phyloP scores from a whole-genome alignment of 2,797 vertebrate species.

The Sitta carolinensis region DNA sequence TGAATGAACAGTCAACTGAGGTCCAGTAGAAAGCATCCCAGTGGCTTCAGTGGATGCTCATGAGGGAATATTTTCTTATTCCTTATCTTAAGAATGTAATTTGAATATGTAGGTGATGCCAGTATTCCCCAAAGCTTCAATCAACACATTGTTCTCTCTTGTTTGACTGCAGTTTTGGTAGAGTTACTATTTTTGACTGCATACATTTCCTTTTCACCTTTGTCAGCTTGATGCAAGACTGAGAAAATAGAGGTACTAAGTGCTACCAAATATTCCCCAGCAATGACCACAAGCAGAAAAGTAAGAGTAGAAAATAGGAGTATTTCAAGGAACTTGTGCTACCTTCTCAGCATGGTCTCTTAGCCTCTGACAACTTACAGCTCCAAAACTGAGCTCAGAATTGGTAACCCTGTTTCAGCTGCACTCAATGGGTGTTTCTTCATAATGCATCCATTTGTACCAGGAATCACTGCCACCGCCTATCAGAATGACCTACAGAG shows the following conservation, averaged over 20 bases:
- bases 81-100: background rate
- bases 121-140: background rate
- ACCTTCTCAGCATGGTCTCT: background rate
- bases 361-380: background rate
- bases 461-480: background rate
- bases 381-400: background rate
- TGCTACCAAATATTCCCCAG: background rate
- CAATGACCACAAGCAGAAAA: background rate
- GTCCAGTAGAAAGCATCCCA: background rate
- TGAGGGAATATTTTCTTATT: background rate
- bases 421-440: background rate
- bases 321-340: background rate
- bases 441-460: background rate
- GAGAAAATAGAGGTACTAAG: background rate
- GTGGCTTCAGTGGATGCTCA: background rate
- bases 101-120: background rate
- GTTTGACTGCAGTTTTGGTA: background rate
- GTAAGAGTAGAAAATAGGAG: background rate
- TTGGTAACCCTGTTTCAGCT: background rate
- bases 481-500: background rate
- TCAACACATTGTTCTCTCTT: background rate
- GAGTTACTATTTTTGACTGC: background rate
- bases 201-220: background rate
- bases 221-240: background rate
- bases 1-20: background rate